Base-by-base conservation (phyloP, 2,797 vertebrate genomes). In the Hypotaenidia philippensis region DNA sequence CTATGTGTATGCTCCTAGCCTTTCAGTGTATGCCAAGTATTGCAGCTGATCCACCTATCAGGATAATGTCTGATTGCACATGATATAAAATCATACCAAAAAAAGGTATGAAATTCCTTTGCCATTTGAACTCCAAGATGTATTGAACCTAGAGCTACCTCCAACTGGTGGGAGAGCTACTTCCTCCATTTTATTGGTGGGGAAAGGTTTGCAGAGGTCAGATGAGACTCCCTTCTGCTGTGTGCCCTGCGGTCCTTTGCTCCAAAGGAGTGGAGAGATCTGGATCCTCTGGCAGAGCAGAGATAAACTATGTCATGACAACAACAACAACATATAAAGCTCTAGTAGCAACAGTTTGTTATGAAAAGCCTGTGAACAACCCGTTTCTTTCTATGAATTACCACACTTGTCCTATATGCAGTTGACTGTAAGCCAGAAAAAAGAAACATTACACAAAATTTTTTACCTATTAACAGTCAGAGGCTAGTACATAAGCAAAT, bases 21-120 rank as follows among this genome's bases (percentile, higher is more conserved):
- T 47, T n/a, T 68, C 20, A 38, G 31, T 18, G 31, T 32, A 4
- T 17, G 11, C 3, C 22, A n/a, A 9, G 2, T 10, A 26, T 0
- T 0, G 21, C 9, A 32, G 3, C 32, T 80, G 20, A 80, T 40
- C 26, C 17, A 11, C 10, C 22, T 5, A 6, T 32, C 18, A n/a
- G 10, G 50, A 57, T 56, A 15, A 4, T 36, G 52, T 4, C 18
- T 32, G 10, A 41, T 6, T 40, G 9, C 72, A 72, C 53, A 50
- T 13, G 3, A 11, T 18, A 11, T 5, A 27, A 77, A 90, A 66
- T 69, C 26, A 4, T 26, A n/a, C 8, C 10, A 1, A 22, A 21
- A 47, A 74, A 29, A 18, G 9, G 17, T 23, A 3, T 45, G 34
- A 56, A 36, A 44, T 34, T 19, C 34, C 34, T 70, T 57, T 41